Evolutionary conservation across 2,113 vertebrate species (phyloP).

Genomic region (Scartelaos histophorus): DNA sequence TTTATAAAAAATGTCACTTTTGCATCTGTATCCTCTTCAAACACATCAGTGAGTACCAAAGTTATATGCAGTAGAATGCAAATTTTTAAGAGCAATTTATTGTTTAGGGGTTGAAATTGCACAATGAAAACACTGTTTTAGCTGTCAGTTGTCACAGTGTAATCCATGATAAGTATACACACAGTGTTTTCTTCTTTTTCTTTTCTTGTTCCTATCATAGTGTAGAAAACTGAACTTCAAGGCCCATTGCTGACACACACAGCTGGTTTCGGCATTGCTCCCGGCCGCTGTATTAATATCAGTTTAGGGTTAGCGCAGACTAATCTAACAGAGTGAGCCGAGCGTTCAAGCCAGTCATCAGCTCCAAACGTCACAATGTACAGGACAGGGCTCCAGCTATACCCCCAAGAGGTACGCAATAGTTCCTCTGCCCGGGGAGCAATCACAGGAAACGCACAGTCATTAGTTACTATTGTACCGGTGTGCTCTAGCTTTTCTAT

Average conservation of each 20-base stretch:
- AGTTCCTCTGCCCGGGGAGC: conserved; percentile 50
- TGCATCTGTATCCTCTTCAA: no score
- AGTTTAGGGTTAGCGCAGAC: conserved; percentile 63
- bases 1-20: no score
- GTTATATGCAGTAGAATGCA: no score
- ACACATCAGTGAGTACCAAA: no score
- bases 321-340: conserved; percentile 69
- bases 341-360: conserved; percentile 54
- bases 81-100: no score
- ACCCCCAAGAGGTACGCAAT: conserved; percentile 37
- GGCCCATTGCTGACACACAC: conserved; percentile 57
- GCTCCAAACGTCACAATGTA: conserved; percentile 19
- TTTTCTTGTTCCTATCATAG: conserved; percentile 13
- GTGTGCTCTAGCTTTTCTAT: conserved; percentile 50
- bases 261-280: conserved; percentile 42
- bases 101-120: no score
- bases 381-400: conserved; percentile 24
- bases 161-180: conserved; percentile 5
- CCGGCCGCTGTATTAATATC: conserved; percentile 64
- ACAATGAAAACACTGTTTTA: neutral
- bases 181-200: conserved; percentile 3
- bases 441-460: conserved; percentile 64
- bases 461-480: conserved; percentile 62
- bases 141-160: neutral
- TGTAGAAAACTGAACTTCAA: conserved; percentile 1